Base-by-base conservation (phyloP, 1,140 invertebrate species). In the Leptonema lineaticorne region DNA sequence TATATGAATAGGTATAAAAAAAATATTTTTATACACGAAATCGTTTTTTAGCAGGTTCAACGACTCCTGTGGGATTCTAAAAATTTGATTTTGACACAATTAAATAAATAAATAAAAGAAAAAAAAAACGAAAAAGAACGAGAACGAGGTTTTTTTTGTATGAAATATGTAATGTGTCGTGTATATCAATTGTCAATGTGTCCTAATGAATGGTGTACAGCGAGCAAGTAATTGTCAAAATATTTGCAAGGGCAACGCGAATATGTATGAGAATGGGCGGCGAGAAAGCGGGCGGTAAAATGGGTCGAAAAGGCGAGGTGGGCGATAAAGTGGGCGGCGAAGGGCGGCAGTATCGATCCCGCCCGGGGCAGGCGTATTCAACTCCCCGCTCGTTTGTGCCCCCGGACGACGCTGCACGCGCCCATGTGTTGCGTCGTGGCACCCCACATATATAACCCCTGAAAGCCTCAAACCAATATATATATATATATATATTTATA, bases 181-280 rank as follows among this genome's bases (percentile, higher is more conserved):
- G n/a, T 41, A 16, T 16, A 41, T 41, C 37, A 41, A 41, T 41
- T 41, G 37, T 41, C 30, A 16, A 4, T 1, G 37, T 9, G 37
- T 11, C 11, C 11, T 16, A 41, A 41, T 41, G 37, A 41, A 41
- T 41, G 37, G 37, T 9, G 3, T 41, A 41, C 37, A 16, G 37
- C 37, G 2, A 14, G 37, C 37, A 9, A 11, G 37, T 41, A 41
- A 69, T 69, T 69, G 68, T 69, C 68, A 69, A 69, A 69, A 69
- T 69, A 64, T 69, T 69, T 64, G 41, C 53, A 37, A 28, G 30
- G 18, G 45, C 50, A 60, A 48, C 57, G 50, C 28, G 14, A n/a
- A n/a, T n/a, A n/a, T n/a, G 50, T 41, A 24, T 24, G 50, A 4
- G 20, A 24, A 53, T 11, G 50, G 66, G 37, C 27, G 16, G 24